Base-by-base conservation (phyloP, 2,888 invertebrate species). In the Agrochola circellaris region DNA sequence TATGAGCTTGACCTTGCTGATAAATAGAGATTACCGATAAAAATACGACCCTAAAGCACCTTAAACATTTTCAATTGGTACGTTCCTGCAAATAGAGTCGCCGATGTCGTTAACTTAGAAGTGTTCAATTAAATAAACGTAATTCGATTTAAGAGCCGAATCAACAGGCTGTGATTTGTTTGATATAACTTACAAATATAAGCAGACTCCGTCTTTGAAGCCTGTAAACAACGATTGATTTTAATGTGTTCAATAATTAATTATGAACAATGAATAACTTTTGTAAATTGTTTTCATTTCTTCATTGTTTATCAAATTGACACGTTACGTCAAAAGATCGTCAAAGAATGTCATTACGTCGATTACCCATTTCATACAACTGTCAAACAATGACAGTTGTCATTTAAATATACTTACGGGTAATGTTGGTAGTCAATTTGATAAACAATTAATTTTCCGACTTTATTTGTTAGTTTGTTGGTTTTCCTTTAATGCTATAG, bases 101-200 rank as follows among this genome's bases (percentile, higher is more conserved):
- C 69, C 73, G 67, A 86, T 60, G 69, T 83, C 87, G 75, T 84
- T 76, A 71, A 73, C 51, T 76, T 56, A 75, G 77, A 66, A 84
- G 76, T 79, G 81, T 80, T 88, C 87, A 80, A 87, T 80, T 88
- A 82, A 87, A 88, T 82, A 82, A 89, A 88, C 75, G 84, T 85
- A 88, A 88, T 87, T 88, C 79, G 67, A 76, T 76, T 87, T 74
- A 74, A 81, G 79, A 78, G 73, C 69, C 68, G 74, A 85, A 84
- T 82, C 80, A 87, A 89, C 87, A 86, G 78, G 48, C 65, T 71
- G 70, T 74, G 77, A 88, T 80, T 89, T 82, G 66, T 86, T 89
- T 85, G 80, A 76, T 67, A 67, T 71, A 70, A 71, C 75, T 65
- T 71, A 64, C 58, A 81, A 84, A 75, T 77, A 74, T 84, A 30